Evolutionary conservation across 2,113 vertebrate species (phyloP).

Genomic region (Pterocles orientalis): DNA sequence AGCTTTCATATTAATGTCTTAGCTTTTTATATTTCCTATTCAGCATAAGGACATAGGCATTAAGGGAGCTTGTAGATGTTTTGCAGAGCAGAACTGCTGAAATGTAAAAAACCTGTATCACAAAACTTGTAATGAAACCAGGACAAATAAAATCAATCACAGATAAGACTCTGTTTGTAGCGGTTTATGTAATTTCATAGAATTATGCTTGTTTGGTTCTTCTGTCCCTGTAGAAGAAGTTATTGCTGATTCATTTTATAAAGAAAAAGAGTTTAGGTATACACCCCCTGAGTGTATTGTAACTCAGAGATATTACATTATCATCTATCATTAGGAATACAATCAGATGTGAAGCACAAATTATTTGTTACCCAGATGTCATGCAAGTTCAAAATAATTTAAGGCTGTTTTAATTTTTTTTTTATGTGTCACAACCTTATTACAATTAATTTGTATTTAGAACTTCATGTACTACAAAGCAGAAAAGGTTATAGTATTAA

Average conservation of each 20-base stretch:
- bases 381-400: background rate
- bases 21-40: background rate
- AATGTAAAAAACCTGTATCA: background rate
- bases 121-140: background rate
- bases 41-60: background rate
- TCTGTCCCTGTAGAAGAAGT: background rate
- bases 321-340: background rate
- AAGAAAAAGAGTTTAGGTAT: background rate
- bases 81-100: background rate
- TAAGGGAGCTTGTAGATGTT: background rate
- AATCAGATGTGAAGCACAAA: background rate
- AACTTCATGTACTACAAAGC: background rate
- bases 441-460: background rate
- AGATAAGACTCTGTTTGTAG: background rate
- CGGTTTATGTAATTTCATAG: background rate
- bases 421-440: background rate
- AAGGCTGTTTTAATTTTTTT: background rate
- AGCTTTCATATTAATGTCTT: background rate
- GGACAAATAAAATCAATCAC: background rate
- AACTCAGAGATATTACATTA: background rate
- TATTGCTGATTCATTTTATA: background rate
- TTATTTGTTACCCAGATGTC: background rate
- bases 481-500: background rate
- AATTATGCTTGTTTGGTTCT: background rate
- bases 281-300: background rate